Evolutionary conservation across 2,797 vertebrate species (phyloP), one percentile per base, ranked within the genome.

Genomic region (Megaceryle alcyon): DNA sequence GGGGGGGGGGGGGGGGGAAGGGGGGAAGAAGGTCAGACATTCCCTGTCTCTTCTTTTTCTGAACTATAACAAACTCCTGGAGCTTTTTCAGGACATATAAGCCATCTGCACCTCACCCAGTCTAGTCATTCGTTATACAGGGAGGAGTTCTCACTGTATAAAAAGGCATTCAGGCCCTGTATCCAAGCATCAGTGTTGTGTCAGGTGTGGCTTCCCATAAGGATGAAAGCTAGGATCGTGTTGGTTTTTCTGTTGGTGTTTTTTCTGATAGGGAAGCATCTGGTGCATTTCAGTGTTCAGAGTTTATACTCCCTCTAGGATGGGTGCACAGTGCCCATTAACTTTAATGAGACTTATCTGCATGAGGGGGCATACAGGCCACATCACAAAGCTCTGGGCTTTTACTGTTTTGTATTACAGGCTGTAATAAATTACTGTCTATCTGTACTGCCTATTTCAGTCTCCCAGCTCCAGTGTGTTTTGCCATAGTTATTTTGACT

Each of bases 281-380:
- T 61, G 77, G 53, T 78, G 22, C 21, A 9, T 82, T 86, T 94
- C 39, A 31, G 21, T 84, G 56, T 43, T 90, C 20, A 29, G 68
- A 82, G 57, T 79, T 93, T 85, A 28, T 70, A n/a, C 23, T 91
- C 48, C 54, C 39, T 39, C 8, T 61, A 51, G 2, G 3, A 81
- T 8, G 43, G 75, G 78, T 90, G 64, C 83, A 41, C 56, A 90
- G 83, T 64, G 90, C 60, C 83, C 41, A 51, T 95, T 93, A 91
- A 86, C 68, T 86, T 81, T 82, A 94, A 89, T 71, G 78, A 90
- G 75, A 86, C 56, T 85, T 88, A 23, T 2, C 16, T 63, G 59
- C 46, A 10, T 56, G 28, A 46, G 51, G 23, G 20, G 49, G 29
- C 25, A 9, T 64, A 49, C 2, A 84, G 84, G 59, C 35, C 48